Percentiles rank a stretch among this genome's conserved stretches.
phyloP scores from a whole-genome alignment of 1,140 invertebrate species.

The Carposina sasakii region DNA sequence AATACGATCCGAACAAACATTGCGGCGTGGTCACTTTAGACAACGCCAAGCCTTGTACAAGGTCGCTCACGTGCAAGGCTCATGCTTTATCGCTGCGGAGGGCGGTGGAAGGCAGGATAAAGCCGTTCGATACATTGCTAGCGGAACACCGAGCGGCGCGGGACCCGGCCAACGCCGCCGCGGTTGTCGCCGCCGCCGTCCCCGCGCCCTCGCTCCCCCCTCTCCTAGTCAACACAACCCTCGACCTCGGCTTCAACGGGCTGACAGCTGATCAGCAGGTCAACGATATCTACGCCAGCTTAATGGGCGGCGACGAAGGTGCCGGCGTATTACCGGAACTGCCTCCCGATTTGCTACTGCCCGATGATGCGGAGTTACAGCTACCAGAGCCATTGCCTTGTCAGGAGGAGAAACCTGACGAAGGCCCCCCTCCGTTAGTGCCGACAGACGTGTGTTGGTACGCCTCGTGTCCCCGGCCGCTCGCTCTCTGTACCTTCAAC shows the following conservation, averaged over 20 bases:
- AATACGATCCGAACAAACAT: slow-evolving; percentile 87
- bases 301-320: slow-evolving; percentile 51
- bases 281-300: slow-evolving; percentile 54
- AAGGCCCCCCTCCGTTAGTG: slow-evolving; percentile 35
- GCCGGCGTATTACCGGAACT: slow-evolving; percentile 43
- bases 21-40: slow-evolving; percentile 84
- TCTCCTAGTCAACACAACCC: slow-evolving; percentile 44
- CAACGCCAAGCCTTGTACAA: slow-evolving; percentile 82
- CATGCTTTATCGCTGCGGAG: slow-evolving; percentile 84
- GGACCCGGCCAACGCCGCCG: slow-evolving; percentile 31
- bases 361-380: slow-evolving; percentile 42
- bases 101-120: slow-evolving; percentile 81
- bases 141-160: slow-evolving; percentile 81
- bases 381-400: slow-evolving; percentile 23
- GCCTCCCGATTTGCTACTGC: slow-evolving; percentile 36
- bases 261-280: slow-evolving; percentile 56
- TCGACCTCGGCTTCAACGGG: slow-evolving; percentile 50
- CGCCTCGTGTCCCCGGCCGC: slow-evolving; percentile 54
- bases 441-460: slow-evolving; percentile 66
- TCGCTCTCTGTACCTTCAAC: slow-evolving; percentile 66
- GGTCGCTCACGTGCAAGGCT: slow-evolving; percentile 88
- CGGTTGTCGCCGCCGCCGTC: slow-evolving; percentile 16
- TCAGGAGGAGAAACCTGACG: slow-evolving; percentile 35
- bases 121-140: slow-evolving; percentile 85
- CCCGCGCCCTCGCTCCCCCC: slow-evolving; percentile 36